Percentiles rank a stretch among this genome's conserved stretches.
phyloP scores from a whole-genome alignment of 2,888 invertebrate species.

The Pyralis farinalis region DNA sequence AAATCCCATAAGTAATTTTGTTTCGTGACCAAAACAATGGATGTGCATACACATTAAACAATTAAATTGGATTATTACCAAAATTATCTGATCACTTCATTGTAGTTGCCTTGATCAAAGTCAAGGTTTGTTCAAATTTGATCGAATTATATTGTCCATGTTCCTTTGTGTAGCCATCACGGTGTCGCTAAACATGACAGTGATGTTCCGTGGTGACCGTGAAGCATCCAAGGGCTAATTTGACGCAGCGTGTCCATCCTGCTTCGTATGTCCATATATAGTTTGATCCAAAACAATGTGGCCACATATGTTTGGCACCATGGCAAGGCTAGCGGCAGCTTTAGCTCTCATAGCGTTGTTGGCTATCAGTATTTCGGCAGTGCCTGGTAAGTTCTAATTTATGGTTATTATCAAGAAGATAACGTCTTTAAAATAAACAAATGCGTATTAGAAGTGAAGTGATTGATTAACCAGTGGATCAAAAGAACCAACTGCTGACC shows the following conservation, averaged over 20 bases:
- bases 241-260: conserved; percentile 20
- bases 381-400: conserved; percentile 24
- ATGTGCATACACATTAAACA: no score
- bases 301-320: conserved; percentile 4
- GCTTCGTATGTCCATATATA: conserved; percentile 11
- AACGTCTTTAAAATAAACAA: no score
- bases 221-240: conserved; percentile 31
- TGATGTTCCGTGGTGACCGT: conserved; percentile 27
- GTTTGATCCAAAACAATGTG: conserved; percentile 6
- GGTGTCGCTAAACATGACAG: conserved; percentile 31
- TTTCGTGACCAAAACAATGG: no score
- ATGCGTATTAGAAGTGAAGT: no score
- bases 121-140: conserved; percentile 28
- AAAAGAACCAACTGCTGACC: no score
- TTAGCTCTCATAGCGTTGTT: conserved; percentile 22
- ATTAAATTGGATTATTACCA: background rate
- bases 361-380: conserved; percentile 17
- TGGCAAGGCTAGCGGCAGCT: conserved; percentile 22
- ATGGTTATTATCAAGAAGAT: no score
- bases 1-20: no score
- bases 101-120: conserved; percentile 21
- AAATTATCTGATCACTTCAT: background rate
- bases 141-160: conserved; percentile 25
- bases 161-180: conserved; percentile 36
- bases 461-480: no score